Percentiles rank a stretch among this genome's conserved stretches.
phyloP scores from a whole-genome alignment of 2,888 invertebrate species.

The Eupeodes luniger region DNA sequence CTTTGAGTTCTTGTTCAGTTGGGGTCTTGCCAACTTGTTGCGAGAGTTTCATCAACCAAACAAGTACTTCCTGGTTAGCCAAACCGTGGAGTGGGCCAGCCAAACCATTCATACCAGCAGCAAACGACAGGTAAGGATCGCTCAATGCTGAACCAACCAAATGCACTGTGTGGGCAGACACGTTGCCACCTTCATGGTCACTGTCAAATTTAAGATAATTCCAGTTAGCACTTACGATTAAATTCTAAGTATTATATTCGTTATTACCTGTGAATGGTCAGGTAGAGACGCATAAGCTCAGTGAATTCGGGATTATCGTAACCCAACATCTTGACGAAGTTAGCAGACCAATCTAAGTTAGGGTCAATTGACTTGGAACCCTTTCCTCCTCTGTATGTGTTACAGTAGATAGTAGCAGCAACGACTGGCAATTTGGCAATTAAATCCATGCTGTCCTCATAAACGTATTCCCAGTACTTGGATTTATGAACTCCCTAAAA shows the following conservation, averaged over 20 bases:
- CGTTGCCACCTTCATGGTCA: constrained; percentile 96
- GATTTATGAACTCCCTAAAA: constrained; percentile 88
- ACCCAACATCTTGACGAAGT: constrained; percentile 92
- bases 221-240: neutral
- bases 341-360: constrained; percentile 92
- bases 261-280: constrained; percentile 89
- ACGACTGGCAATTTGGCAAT: constrained; percentile 94
- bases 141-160: constrained; percentile 94
- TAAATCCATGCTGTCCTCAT: constrained; percentile 94
- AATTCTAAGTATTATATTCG: neutral
- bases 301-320: constrained; percentile 90
- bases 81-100: constrained; percentile 95
- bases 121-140: constrained; percentile 93
- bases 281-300: constrained; percentile 93
- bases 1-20: constrained; percentile 95
- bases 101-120: constrained; percentile 93
- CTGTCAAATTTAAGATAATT: constrained; percentile 70
- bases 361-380: constrained; percentile 91
- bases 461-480: constrained; percentile 91
- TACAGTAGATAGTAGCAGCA: constrained; percentile 94
- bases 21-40: constrained; percentile 93
- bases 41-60: constrained; percentile 96
- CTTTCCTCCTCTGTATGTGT: constrained; percentile 88
- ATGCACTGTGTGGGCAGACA: constrained; percentile 95
- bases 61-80: constrained; percentile 96